Base-by-base conservation (phyloP, 2,797 vertebrate genomes). In the Chelidonichthys spinosus region DNA sequence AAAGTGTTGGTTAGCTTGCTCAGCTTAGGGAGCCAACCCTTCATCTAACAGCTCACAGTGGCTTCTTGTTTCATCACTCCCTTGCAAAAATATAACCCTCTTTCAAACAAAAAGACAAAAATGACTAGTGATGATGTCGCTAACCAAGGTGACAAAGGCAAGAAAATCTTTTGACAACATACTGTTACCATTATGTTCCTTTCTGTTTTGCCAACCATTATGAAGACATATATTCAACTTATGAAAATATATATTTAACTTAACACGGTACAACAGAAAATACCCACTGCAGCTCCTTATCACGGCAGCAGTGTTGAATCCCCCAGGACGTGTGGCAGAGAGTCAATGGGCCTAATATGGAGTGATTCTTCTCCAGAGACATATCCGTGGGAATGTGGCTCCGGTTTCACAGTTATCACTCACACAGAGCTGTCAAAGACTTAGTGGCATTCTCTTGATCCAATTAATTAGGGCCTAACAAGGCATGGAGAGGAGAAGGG, bases 391-490 rank as follows among this genome's bases (percentile, higher is more conserved):
- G 76, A 87, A 78, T 79, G 56, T 74, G 77, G 76, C 86, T 84
- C 78, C 68, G 61, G 72, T 86, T 91, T 88, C 85, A 89, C 87
- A 89, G 89, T 86, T 87, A 87, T 92, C 90, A 87, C 89, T 94
- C 92, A 92, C 86, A 63, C 50, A 78, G 79, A 79, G 76, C 89
- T 90, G 88, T 94, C 93, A 92, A 84, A 91, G 70, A 60, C 87
- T 89, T 88, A 84, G 82, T 91, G 90, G 81, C 85, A 83, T 91
- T 90, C 69, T 79, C 88, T 91, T 90, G 80, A 90, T 91, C 89
- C 89, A 89, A 85, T 92, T 93, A 93, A 93, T 93, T 94, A 91
- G 78, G 62, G 76, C 79, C 82, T 90, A 92, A 92, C 84, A 90
- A 90, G 88, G 82, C 89, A 83, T 67, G 71, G 82, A 85, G 78